Base-by-base conservation (phyloP, 2,888 invertebrate species). In the Thelaira solivaga region DNA sequence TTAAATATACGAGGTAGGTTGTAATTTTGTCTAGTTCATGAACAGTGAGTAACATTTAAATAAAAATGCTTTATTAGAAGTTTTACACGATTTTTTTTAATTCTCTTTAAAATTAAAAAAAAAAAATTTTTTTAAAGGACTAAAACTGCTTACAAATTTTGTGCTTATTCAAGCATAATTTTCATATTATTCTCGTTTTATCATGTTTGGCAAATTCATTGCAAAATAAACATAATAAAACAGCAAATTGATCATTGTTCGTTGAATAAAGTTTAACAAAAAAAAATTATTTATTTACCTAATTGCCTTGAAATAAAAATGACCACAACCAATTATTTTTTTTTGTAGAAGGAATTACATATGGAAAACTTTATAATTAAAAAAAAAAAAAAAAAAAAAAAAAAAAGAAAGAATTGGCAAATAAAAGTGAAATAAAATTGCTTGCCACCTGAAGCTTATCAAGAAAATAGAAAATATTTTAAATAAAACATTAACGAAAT, bases 381-480 rank as follows among this genome's bases (percentile, higher is more conserved):
- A 36, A 11, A 7, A 57, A 31, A 29, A 0, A 61, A 39, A 57
- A 6, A 36, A 13, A 39, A 39, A 39, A 16, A 13, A 6, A 13
- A 39, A 39, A 39, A 13, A 8, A 8, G 10, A n/a, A 39, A 51
- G 51, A 49, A 20, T 43, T 53, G 24, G 5, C 10, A 57, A 36
- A 5, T 49, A 16, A 34, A 61, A 16, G 29, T 51, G 1, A 45
- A 36, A n/a, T n/a, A n/a, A n/a, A n/a, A 53, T 45, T 45, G 13
- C 26, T 62, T 69, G 69, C 62, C 69, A 64, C 69, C 75, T 64
- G 55, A 49, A 43, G 64, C 36, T 64, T 61, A 68, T 61, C 61
- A 53, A 45, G 16, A 49, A 53, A 64, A 67, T 34, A 20, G 36
- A 45, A 22, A 53, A 45, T 36, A 36, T 4, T 34, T 31, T 26